Evolutionary conservation across 2,113 vertebrate species (phyloP).

Genomic region (rabbit (Oryctolagus cuniculus)): mOryCun1.1 NC_091443.1:84822501-84823000

Average conservation of each 20-base stretch:
- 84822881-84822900: background rate
- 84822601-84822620: background rate
- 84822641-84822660: background rate
- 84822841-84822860: too few relatives aligned
- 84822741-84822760: background rate
- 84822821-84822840: background rate
- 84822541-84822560: background rate
- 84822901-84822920: background rate
- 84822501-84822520: background rate
- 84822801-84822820: background rate
- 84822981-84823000: background rate
- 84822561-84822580: background rate
- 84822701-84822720: background rate
- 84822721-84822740: background rate
- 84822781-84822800: background rate
- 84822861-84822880: background rate
- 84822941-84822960: background rate
- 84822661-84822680: background rate
- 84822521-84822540: background rate
- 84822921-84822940: background rate
- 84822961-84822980: background rate
- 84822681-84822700: background rate
- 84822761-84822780: background rate
- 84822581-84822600: background rate
- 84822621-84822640: background rate